Conservation (phyloP, 35 echinoderm and acorn worm species). For the Ophiothrix spiculata region DNA sequence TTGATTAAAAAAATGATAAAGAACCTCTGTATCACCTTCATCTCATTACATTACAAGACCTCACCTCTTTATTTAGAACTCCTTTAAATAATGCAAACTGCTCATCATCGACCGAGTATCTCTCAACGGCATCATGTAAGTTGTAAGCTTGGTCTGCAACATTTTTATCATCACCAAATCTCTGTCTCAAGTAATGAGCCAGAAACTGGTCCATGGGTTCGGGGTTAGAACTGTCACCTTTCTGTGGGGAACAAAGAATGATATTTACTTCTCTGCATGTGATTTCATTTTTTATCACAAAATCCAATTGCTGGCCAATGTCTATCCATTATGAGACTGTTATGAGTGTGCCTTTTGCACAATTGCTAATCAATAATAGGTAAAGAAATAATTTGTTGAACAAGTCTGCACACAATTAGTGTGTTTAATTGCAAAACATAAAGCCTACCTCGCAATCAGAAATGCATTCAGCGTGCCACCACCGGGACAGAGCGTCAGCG, state of each 20-base stretch:
- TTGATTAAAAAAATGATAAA: no score
- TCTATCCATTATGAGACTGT: not conserved
- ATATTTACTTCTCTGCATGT: not conserved
- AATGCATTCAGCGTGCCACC: no score
- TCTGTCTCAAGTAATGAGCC: slow-evolving; percentile 58
- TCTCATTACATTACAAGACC: no score
- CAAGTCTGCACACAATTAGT: not conserved
- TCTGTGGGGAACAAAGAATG: slow-evolving; percentile 15
- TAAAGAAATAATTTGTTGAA: no score
- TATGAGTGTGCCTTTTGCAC: not conserved
- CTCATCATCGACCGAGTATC: slow-evolving; percentile 53
- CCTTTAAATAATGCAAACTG: slow-evolving; percentile 64
- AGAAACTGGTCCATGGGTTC: slow-evolving; percentile 70
- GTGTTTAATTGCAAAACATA: no score
- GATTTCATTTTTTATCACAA: not conserved
- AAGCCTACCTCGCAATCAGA: no score
- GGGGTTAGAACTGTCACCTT: slow-evolving; percentile 21
- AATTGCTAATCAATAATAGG: not conserved
- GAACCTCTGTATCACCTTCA: no score
- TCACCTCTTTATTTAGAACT: slow-evolving; percentile 74
- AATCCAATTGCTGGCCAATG: not conserved
- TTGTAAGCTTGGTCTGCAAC: slow-evolving; percentile 82
- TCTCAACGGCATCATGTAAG: slow-evolving; percentile 61
- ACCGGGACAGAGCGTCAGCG: no score
- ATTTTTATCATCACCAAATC: slow-evolving; percentile 64